Percentiles rank a stretch among this genome's conserved stretches.
Evolutionary conservation across 2,888 invertebrate genomes (phyloP).

Genomic region (Geophilus truncorum): DNA sequence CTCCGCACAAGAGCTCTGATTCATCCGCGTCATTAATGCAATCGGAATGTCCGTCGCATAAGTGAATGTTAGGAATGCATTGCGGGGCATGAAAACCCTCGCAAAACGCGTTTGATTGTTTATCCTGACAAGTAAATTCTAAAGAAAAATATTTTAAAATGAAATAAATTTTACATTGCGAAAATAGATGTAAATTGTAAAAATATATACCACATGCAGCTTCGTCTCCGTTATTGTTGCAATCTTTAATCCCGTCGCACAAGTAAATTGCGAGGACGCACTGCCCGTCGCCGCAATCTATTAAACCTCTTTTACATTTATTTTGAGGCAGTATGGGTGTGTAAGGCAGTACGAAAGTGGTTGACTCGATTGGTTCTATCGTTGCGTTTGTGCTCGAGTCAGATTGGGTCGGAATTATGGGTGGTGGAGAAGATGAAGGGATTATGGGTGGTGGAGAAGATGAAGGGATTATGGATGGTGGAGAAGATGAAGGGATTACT

Average conservation of each 20-base stretch:
- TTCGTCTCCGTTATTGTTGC: background rate
- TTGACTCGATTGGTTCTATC: too few relatives aligned
- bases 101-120: background rate
- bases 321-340: background rate
- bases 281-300: background rate
- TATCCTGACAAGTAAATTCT: background rate
- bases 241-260: background rate
- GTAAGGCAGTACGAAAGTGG: background rate
- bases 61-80: background rate
- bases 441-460: background rate
- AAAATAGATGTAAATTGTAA: background rate
- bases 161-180: too few relatives aligned
- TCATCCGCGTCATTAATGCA: background rate
- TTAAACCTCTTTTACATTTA: background rate
- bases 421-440: too few relatives aligned
- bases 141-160: too few relatives aligned
- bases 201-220: background rate
- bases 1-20: background rate
- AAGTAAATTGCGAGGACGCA: background rate
- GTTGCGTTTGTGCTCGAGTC: too few relatives aligned
- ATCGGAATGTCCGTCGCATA: background rate
- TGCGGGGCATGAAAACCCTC: background rate
- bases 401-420: too few relatives aligned
- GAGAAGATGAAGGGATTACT: too few relatives aligned
- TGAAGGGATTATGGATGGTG: background rate